Conservation (phyloP, 53 echinoderm and acorn worm species). For the Stichopus horrens region DNA sequence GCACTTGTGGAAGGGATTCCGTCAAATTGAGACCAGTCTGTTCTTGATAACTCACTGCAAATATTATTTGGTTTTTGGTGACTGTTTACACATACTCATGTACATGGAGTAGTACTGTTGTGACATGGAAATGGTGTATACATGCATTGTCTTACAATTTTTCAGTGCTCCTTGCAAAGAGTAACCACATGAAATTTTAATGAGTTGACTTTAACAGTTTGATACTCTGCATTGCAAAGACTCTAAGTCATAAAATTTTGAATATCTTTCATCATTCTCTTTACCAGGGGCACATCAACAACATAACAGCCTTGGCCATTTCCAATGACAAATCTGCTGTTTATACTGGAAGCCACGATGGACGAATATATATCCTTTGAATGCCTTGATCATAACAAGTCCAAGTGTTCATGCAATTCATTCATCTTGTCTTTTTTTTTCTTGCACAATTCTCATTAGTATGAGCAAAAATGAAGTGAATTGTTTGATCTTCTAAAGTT, state of each 20-base stretch:
- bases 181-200: too few relatives aligned
- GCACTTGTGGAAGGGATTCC: too few relatives aligned
- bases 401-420: neutral
- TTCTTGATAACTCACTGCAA: too few relatives aligned
- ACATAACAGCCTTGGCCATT: conserved; percentile 57
- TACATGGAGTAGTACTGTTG: too few relatives aligned
- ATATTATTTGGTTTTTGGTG: too few relatives aligned
- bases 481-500: too few relatives aligned
- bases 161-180: too few relatives aligned
- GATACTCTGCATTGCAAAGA: neutral
- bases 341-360: conserved; percentile 64
- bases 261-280: conserved; percentile 38
- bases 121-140: too few relatives aligned
- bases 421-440: neutral
- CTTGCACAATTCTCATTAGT: neutral
- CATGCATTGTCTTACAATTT: too few relatives aligned
- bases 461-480: neutral
- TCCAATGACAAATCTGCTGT: conserved; percentile 63
- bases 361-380: conserved; percentile 88
- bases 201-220: too few relatives aligned
- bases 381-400: neutral
- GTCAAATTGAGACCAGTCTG: too few relatives aligned
- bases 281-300: conserved; percentile 85
- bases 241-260: neutral
- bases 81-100: too few relatives aligned